These are phyloP conservation scores for Benthochromis sp. DNA, from an alignment of 2,113 vertebrate species.

Conservation along the genomic window DNA sequence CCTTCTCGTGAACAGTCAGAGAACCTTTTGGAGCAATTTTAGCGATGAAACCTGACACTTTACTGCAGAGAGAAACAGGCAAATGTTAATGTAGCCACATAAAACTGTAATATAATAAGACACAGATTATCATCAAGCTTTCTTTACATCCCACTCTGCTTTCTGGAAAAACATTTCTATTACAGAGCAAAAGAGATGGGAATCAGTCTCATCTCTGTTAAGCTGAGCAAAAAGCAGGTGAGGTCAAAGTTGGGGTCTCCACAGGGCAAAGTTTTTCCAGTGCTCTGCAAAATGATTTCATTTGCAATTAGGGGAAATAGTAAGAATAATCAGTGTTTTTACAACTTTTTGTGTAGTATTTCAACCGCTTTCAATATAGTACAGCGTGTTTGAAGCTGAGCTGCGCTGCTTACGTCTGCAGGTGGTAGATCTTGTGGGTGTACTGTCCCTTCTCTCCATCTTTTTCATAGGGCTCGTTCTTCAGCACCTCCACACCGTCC, in stretches of 20 bases:
- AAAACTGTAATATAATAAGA: neutral
- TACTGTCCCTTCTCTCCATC: conserved; percentile 93
- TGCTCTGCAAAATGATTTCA: neutral
- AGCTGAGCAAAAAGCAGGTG: neutral
- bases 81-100: rapidly evolving
- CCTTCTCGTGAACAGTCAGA: conserved; percentile 88
- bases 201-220: neutral
- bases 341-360: neutral
- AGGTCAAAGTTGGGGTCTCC: neutral
- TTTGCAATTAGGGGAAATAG: neutral
- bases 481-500: conserved; percentile 92
- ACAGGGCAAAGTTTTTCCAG: neutral
- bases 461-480: conserved; percentile 88
- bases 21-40: conserved; percentile 83
- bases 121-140: neutral
- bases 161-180: neutral
- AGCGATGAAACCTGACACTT: conserved; percentile 83
- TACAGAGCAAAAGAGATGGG: neutral
- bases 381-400: neutral
- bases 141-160: neutral
- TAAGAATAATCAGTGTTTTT: neutral
- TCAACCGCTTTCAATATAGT: neutral
- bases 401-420: conserved; percentile 56
- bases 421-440: conserved; percentile 94
- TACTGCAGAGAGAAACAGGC: conserved; percentile 73